Evolutionary conservation across 2,888 invertebrate species (phyloP), one percentile per base, ranked within the genome.

Genomic region (Priocnemis perturbator): DNA sequence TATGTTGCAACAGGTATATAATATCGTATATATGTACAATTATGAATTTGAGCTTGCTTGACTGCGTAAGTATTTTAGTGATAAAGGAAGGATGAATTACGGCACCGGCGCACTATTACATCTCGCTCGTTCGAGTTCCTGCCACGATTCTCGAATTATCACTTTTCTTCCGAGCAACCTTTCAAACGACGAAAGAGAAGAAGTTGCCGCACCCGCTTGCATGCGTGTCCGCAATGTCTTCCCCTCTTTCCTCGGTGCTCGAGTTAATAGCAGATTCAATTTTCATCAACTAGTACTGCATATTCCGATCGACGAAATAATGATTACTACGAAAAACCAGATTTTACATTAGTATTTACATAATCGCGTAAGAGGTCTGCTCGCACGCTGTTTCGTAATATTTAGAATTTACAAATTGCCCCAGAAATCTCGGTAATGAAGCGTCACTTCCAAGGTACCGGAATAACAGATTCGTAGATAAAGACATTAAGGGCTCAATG

Each of bases 21-120:
- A 82, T 86, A 86, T 87, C 84, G 85, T 86, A 85, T 86, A 85
- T 89, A 89, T 89, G 83, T 89, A 89, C 89, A 89, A 85, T 87
- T 85, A 87, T 86, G 84, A 88, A 87, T 87, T 88, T 88, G 87
- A 88, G 88, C 87, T 88, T 85, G 83, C 80, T 87, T 85, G 83
- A 85, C 85, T 86, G 86, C 79, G 78, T 83, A 85, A 85, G 82
- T 84, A 84, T 84, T 77, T 57, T 76, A 83, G 76, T 84, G 77
- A 83, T 81, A 83, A 85, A 84, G 84, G 83, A 86, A 84, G 86
- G 85, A 86, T 82, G 80, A 84, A 81, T 82, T 73, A 66, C 79
- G 76, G 77, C 77, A 76, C 80, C 74, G 60, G 62, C 63, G 69
- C 72, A 69, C 64, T 61, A 60, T 68, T 75, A 69, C 57, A 60